These are phyloP conservation scores for Nanorana parkeri DNA, from an alignment of 2,113 vertebrate genomes.

Conservation along the genomic window DNA sequence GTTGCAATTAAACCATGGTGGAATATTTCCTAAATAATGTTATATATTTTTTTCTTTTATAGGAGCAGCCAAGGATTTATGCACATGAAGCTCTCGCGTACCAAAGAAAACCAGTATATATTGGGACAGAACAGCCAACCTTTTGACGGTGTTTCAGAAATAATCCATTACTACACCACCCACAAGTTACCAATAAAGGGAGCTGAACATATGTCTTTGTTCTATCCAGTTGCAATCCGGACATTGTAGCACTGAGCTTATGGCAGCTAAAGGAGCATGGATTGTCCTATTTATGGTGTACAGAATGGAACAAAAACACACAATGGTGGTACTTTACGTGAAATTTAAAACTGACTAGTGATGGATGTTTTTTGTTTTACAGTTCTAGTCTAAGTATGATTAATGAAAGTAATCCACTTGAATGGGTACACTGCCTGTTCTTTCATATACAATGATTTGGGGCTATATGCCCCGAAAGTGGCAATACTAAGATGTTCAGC, in stretches of 20 bases:
- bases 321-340: conserved; percentile 14
- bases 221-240: conserved; percentile 95
- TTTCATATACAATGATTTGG: background rate
- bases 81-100: conserved; percentile 97
- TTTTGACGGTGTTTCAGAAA: conserved; percentile 94
- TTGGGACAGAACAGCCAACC: conserved; percentile 96
- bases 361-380: background rate
- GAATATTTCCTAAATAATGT: background rate
- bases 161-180: conserved; percentile 96
- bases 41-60: conserved; percentile 55
- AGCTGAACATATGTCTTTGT: conserved; percentile 96
- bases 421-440: conserved; percentile 11
- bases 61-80: conserved; percentile 99
- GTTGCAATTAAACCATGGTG: no score
- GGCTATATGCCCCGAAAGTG: conserved; percentile 25
- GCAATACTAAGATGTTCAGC: conserved; percentile 46
- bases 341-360: background rate
- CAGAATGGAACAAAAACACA: background rate
- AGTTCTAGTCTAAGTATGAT: background rate
- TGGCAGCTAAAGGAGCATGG: background rate
- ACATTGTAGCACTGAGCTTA: conserved; percentile 80
- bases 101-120: conserved; percentile 95
- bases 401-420: background rate
- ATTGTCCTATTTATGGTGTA: background rate
- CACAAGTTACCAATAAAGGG: conserved; percentile 98